A percentile compares a stretch with the other conserved stretches of the same genome.
phyloP scores from a whole-genome alignment of 2,113 vertebrate genomes.

The Colaptes auratus region DNA sequence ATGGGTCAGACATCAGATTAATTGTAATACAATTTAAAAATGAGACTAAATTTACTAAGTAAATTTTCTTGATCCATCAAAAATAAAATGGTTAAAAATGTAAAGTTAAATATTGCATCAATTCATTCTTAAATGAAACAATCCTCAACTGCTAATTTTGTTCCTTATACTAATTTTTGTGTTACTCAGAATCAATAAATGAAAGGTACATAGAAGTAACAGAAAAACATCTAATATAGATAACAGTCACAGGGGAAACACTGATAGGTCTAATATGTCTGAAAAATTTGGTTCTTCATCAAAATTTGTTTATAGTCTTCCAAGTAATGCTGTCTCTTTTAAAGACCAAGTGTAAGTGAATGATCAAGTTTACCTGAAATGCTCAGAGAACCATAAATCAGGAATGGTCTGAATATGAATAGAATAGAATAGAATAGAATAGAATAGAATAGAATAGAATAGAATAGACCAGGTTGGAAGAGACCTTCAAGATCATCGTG shows the following conservation, averaged over 20 bases:
- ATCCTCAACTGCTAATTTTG: neutral
- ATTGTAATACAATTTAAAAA: neutral
- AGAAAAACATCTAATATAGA: neutral
- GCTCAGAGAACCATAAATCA: slow-evolving; percentile 33
- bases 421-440: too few relatives aligned
- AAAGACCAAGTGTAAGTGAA: slow-evolving; percentile 51
- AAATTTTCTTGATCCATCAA: neutral
- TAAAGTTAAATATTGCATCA: neutral
- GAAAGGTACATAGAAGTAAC: neutral
- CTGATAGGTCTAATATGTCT: neutral
- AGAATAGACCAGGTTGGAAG: too few relatives aligned
- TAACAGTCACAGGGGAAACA: slow-evolving; percentile 14
- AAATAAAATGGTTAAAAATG: neutral
- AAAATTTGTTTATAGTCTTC: slow-evolving; percentile 56
- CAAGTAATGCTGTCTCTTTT: slow-evolving; percentile 46
- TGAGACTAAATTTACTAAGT: neutral
- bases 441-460: too few relatives aligned
- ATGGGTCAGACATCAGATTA: neutral
- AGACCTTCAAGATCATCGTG: too few relatives aligned
- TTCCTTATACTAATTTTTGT: neutral
- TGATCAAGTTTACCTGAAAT: slow-evolving; percentile 33
- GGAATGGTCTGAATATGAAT: slow-evolving; percentile 53
- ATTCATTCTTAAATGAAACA: neutral
- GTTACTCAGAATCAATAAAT: neutral
- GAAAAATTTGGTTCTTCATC: slow-evolving; percentile 59